Conservation (phyloP, 1,140 invertebrate genomes). For the Thaumatotibia leucotreta region DNA sequence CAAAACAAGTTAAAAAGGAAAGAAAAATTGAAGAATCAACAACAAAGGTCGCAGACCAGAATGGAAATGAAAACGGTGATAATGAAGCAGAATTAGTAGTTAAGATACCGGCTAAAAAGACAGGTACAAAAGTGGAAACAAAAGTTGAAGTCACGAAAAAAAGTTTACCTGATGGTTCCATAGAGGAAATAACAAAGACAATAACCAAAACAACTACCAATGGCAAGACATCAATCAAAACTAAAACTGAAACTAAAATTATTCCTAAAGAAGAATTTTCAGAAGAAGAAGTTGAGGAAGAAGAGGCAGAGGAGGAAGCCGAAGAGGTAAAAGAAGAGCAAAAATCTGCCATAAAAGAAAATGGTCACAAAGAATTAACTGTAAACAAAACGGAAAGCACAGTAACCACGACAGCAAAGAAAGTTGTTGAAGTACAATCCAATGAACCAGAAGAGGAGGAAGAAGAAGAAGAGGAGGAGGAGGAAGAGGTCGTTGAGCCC, state of each 20-base stretch:
- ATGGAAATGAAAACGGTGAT: constrained; percentile 40
- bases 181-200: constrained; percentile 64
- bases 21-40: constrained; percentile 24
- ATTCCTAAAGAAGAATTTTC: constrained; percentile 48
- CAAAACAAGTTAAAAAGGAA: constrained; percentile 53
- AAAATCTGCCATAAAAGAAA: constrained; percentile 23
- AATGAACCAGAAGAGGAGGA: constrained; percentile 21
- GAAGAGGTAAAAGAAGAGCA: constrained; percentile 32
- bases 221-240: constrained; percentile 60
- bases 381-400: constrained; percentile 32
- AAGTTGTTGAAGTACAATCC: constrained; percentile 34
- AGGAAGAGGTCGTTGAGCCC: constrained; percentile 26
- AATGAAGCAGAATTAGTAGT: constrained; percentile 51
- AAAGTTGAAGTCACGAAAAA: constrained; percentile 64
- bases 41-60: constrained; percentile 38
- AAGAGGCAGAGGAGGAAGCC: constrained; percentile 35
- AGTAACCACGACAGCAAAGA: constrained; percentile 35
- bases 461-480: constrained; percentile 21
- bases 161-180: constrained; percentile 55
- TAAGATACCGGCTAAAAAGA: constrained; percentile 59
- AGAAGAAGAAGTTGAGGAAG: constrained; percentile 30
- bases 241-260: constrained; percentile 57
- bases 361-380: constrained; percentile 21
- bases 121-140: constrained; percentile 61
- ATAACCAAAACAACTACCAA: constrained; percentile 64